Conservation (phyloP, 2,888 invertebrate genomes). For the Diarsia dahlii region DNA sequence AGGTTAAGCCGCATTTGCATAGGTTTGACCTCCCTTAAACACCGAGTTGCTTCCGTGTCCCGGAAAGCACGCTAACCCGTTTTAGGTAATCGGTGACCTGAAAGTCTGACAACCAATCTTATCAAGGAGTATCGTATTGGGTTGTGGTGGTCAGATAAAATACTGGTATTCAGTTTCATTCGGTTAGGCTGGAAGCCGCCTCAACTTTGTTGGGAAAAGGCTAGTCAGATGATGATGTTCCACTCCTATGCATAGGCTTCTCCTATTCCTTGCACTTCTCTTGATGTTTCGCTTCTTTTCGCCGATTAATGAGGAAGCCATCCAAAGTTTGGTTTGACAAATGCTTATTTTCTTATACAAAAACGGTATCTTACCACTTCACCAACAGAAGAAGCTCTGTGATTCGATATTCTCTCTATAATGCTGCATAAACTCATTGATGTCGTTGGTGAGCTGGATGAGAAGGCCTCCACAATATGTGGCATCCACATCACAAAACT, state of each 20-base stretch:
- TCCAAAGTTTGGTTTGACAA: not conserved
- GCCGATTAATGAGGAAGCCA: not conserved
- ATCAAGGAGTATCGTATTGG: too few species aligned
- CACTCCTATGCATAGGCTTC: not conserved
- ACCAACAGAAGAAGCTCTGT: slow-evolving; percentile 3
- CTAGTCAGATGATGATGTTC: too few species aligned
- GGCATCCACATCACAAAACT: slow-evolving; percentile 74
- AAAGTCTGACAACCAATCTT: too few species aligned
- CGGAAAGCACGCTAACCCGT: too few species aligned
- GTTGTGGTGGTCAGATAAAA: too few species aligned
- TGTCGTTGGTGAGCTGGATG: slow-evolving; percentile 14
- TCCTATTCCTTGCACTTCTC: not conserved
- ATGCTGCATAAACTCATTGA: slow-evolving; percentile 60
- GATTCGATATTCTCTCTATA: slow-evolving; percentile 43
- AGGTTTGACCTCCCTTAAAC: too few species aligned
- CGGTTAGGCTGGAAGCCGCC: too few species aligned
- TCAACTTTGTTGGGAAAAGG: too few species aligned
- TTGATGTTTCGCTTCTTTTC: not conserved
- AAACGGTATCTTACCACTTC: slow-evolving; percentile 21
- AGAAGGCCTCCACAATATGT: slow-evolving; percentile 68
- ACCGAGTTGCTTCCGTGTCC: too few species aligned
- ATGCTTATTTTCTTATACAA: not conserved
- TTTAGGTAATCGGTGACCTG: too few species aligned
- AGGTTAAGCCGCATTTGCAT: too few species aligned
- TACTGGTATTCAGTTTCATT: too few species aligned